Evolutionary conservation across 2,113 vertebrate genomes (phyloP), one percentile per base, ranked within the genome.

Genomic region (Hoplias malabaricus): DNA sequence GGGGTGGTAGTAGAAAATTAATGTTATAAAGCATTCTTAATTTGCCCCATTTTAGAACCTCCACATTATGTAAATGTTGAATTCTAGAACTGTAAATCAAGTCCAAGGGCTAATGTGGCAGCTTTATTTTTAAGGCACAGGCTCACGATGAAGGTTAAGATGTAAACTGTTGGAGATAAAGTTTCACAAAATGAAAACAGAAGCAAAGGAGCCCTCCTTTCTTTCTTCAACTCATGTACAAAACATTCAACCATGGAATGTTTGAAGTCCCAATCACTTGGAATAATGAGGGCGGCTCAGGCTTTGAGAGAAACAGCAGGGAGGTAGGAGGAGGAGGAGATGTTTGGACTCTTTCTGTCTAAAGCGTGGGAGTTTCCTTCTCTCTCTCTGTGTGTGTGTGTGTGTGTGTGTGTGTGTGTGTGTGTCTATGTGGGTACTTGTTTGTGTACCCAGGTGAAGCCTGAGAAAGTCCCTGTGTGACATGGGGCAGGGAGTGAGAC

Each of bases 211-310:
- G 7, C 23, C 2, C 21, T 33, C 10, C 10, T 21, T 31, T 9
- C 33, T 16, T 14, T 7, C 14, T 25, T 29, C 36, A 16, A 9
- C 4, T 16, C 23, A 13, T 74, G 74, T 69, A 65, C 34, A 78
- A 78, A 78, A 42, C 56, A 71, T 66, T 83, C 75, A 67, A 59
- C 23, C 36, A 11, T 63, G 76, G 79, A 84, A 84, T 81, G 69
- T 75, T 36, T 73, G 59, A 83, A 56, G 34, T 27, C 16, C 19
- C 19, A 48, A 78, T 36, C 23, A 70, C 59, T 23, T 40, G 33
- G 68, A 50, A 34, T 75, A 77, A 83, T 70, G 59, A 54, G 40
- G 34, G 57, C 68, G 50, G 73, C 65, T 68, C 14, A 46, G 50
- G 16, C 27, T 46, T 63, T 3, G 5, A n/a, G 61, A 34, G 65